Evolutionary conservation across 1,140 invertebrate genomes (phyloP).

Genomic region (Neomicropteryx cornuta): DNA sequence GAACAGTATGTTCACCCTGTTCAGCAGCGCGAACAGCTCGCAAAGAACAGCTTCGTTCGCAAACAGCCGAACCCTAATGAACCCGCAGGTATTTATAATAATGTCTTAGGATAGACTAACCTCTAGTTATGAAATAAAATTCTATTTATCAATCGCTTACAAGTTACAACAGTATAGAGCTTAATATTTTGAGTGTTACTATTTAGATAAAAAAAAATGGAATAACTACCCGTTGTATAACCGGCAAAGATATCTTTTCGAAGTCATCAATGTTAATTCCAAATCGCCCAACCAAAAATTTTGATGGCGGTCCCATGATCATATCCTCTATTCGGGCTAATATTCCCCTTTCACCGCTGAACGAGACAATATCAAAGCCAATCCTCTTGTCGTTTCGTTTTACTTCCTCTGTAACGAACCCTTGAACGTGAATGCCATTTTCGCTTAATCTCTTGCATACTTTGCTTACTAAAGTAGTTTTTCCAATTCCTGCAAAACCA

Average conservation of each 20-base stretch:
- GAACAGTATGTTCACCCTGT: too few species aligned
- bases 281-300: slow-evolving; percentile 37
- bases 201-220: too few species aligned
- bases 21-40: too few species aligned
- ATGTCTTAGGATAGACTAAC: too few species aligned
- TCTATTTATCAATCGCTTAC: too few species aligned
- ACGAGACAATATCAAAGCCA: slow-evolving; percentile 42
- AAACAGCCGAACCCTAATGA: too few species aligned
- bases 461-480: slow-evolving; percentile 39
- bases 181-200: too few species aligned
- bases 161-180: too few species aligned
- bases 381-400: slow-evolving; percentile 27
- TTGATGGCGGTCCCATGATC: slow-evolving; percentile 11
- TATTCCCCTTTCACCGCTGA: slow-evolving; percentile 26
- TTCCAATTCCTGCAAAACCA: slow-evolving; percentile 37
- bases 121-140: too few species aligned
- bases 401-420: slow-evolving; percentile 45
- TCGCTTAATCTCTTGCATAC: slow-evolving; percentile 23
- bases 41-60: too few species aligned
- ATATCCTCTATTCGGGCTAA: slow-evolving; percentile 26
- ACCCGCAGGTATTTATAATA: too few species aligned
- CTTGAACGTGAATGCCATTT: slow-evolving; percentile 20
- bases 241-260: slow-evolving; percentile 34
- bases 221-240: slow-evolving; percentile 19
- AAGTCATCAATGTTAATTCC: slow-evolving; percentile 35